Evolutionary conservation across 2,888 invertebrate species (phyloP), one percentile per base, ranked within the genome.

Genomic region (Orthosia gothica): DNA sequence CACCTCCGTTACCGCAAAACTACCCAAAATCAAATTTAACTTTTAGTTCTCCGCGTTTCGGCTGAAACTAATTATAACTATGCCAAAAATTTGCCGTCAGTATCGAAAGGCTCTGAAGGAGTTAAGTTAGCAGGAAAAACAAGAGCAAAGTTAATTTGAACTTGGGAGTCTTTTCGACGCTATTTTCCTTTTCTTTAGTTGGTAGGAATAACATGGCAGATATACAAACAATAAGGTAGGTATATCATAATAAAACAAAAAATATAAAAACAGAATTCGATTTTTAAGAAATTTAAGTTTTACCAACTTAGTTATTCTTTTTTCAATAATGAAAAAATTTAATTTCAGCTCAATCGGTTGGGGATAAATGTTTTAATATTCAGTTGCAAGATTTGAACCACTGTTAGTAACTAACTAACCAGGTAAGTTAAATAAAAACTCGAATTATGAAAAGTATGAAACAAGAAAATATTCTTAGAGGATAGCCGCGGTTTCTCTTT

Each of bases 11-110:
- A 57, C 79, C 67, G 13, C 67, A 65, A 5, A 82, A 78, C 72
- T 68, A 78, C 55, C 47, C 45, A 32, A 61, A 84, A 82, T 75
- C 83, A 82, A 84, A 83, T 83, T 82, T 71, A 85, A 83, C 85
- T 82, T 82, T 73, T 61, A 79, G 70, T 68, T 65, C 61, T 5
- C 55, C 23, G 71, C 40, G 55, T 74, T 74, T 73, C 32, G 15
- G 26, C 66, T 52, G 13, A 71, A 83, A 82, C 73, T 85, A 82
- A 85, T 83, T 83, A 85, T 73, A 83, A 82, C 79, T 82, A 71
- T 73, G 59, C 61, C 70, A 85, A 85, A 85, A 85, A 79, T 82
- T 79, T 82, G 58, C 85, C 63, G 63, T 3, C 32, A 20, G 70
- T 61, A 75, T 70, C 67, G 68, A 67, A 68, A 79, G 58, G 52